A percentile compares a stretch with the other conserved stretches of the same genome.
Evolutionary conservation across 2,797 vertebrate species (phyloP).

Genomic region (Kryptopterus vitreolus): DNA sequence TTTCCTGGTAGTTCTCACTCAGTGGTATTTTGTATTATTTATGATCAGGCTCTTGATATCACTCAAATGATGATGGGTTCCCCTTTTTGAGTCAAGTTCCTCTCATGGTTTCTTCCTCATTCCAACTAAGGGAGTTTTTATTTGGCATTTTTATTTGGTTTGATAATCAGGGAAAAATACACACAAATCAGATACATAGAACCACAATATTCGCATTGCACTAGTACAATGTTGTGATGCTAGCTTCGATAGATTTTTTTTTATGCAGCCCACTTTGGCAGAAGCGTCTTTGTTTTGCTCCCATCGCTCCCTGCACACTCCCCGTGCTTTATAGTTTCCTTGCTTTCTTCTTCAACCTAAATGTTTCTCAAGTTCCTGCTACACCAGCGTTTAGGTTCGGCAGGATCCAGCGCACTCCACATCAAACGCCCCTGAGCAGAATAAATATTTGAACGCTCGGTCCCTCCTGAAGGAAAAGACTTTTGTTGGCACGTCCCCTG

Average conservation of each 20-base stretch:
- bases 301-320: not conserved
- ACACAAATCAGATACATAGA: too few relatives aligned
- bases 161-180: too few relatives aligned
- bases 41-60: too few relatives aligned
- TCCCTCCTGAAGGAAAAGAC: constrained; percentile 52
- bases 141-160: too few relatives aligned
- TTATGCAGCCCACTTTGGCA: not conserved
- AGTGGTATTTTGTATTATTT: too few relatives aligned
- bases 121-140: too few relatives aligned
- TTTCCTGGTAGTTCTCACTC: too few relatives aligned
- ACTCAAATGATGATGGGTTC: too few relatives aligned
- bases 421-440: constrained; percentile 59
- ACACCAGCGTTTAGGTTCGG: constrained; percentile 49
- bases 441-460: constrained; percentile 66
- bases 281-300: not conserved
- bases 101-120: too few relatives aligned
- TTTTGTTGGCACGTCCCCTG: constrained; percentile 58
- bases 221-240: not conserved
- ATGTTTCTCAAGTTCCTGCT: constrained; percentile 36
- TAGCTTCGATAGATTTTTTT: too few relatives aligned
- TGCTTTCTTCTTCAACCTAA: constrained; percentile 18
- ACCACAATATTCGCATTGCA: not conserved
- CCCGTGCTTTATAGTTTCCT: constrained; percentile 6
- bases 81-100: too few relatives aligned
- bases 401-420: constrained; percentile 49